phyloP scores from a whole-genome alignment of 1,140 invertebrate species.

The Drosophila lacertosa region DNA sequence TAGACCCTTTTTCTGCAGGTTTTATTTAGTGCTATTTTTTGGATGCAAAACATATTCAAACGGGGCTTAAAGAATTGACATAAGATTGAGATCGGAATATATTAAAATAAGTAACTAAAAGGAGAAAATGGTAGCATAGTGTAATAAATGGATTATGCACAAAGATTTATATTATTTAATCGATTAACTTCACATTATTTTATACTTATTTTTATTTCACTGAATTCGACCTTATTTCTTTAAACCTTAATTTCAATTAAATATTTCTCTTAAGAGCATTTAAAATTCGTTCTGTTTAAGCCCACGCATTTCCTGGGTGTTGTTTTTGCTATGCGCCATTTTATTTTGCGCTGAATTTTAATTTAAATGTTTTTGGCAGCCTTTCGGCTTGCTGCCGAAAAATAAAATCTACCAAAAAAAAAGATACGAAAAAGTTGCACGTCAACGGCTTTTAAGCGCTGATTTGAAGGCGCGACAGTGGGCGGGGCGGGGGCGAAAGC shows the following conservation, averaged over 20 bases:
- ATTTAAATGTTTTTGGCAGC: constrained; percentile 82
- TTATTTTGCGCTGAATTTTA: constrained; percentile 63
- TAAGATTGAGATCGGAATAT: background rate
- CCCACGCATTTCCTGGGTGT: constrained; percentile 8
- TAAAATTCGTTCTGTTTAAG: background rate
- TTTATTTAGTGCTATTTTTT: background rate
- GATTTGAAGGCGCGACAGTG: constrained; percentile 43
- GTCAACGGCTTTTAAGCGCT: constrained; percentile 70
- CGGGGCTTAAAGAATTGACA: too few relatives aligned
- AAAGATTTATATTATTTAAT: too few relatives aligned
- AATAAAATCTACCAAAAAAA: constrained; percentile 1
- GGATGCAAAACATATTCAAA: too few relatives aligned
- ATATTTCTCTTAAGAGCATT: constrained; percentile 10
- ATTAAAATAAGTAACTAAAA: too few relatives aligned
- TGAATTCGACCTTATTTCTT: too few relatives aligned
- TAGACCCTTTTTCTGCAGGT: background rate
- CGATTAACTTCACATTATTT: too few relatives aligned
- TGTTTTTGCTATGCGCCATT: constrained; percentile 20
- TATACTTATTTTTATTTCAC: too few relatives aligned
- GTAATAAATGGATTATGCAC: too few relatives aligned
- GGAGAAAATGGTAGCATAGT: too few relatives aligned
- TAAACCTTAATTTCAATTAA: background rate
- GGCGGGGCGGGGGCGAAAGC: constrained; percentile 7
- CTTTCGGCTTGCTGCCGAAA: constrained; percentile 48
- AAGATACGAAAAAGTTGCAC: constrained; percentile 32